Evolutionary conservation across 2,888 invertebrate species (phyloP).

Genomic region (Andricus quercusramuli): DNA sequence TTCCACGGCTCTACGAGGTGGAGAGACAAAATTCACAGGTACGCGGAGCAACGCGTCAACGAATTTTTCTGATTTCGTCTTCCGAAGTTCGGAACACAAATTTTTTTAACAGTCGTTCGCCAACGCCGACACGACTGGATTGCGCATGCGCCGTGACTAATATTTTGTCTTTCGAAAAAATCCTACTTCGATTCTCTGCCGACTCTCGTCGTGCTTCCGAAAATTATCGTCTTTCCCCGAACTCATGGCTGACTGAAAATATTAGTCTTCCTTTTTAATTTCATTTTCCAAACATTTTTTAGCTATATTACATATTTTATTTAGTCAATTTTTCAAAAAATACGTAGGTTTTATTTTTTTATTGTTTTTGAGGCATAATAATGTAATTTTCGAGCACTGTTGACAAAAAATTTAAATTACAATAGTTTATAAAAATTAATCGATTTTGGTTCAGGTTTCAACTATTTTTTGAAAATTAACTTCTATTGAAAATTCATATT

Average conservation of each 20-base stretch:
- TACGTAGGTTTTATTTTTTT: too few species aligned
- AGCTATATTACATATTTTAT: too few species aligned
- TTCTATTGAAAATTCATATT: too few species aligned
- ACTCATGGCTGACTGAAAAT: background rate
- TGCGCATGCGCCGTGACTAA: constrained; percentile 33
- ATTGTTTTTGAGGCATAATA: too few species aligned
- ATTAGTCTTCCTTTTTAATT: background rate
- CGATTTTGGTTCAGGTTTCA: too few species aligned
- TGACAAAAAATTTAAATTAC: too few species aligned
- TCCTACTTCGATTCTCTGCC: constrained; percentile 34
- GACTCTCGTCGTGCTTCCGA: constrained; percentile 16
- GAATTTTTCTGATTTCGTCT: constrained; percentile 29
- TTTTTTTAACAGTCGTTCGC: constrained; percentile 39
- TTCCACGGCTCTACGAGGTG: background rate
- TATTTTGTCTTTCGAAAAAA: constrained; percentile 41
- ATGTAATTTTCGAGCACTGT: too few species aligned
- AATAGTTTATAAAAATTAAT: too few species aligned
- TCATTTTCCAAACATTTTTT: background rate
- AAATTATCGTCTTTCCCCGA: constrained; percentile 25
- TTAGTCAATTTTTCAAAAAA: too few species aligned
- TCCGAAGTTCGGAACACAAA: constrained; percentile 28
- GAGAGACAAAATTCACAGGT: background rate
- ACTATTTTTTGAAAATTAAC: too few species aligned
- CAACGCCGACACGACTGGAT: constrained; percentile 24
- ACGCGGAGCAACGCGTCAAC: constrained; percentile 27